A percentile compares a stretch with the other conserved stretches of the same genome.
These are phyloP conservation scores for Sebastes minor DNA, from an alignment of 2,797 vertebrate species.

Conservation along the genomic window DNA sequence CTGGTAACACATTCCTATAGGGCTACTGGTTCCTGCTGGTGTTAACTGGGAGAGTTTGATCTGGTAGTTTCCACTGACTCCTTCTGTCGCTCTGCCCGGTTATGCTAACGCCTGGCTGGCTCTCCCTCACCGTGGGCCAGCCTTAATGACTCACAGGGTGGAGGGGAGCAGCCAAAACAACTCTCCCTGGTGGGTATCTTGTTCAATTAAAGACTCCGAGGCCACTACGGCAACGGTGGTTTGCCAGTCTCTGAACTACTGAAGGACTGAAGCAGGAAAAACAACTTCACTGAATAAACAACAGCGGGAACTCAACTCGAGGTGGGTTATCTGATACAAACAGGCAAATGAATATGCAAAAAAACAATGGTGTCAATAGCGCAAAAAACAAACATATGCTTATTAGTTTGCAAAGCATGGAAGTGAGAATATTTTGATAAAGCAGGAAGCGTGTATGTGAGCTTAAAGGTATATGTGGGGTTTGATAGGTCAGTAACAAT, in stretches of 20 bases:
- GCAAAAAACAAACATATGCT: slow-evolving; percentile 53
- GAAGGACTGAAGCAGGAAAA: slow-evolving; percentile 39
- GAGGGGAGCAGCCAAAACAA: slow-evolving; percentile 56
- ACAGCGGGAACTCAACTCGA: slow-evolving; percentile 32
- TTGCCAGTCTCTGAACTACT: slow-evolving; percentile 33
- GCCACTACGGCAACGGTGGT: slow-evolving; percentile 16
- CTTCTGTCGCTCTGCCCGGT: slow-evolving; percentile 31
- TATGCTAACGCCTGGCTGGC: slow-evolving; percentile 55
- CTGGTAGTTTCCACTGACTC: slow-evolving; percentile 65
- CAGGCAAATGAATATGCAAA: slow-evolving; percentile 68
- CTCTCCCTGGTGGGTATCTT: slow-evolving; percentile 50
- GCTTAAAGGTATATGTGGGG: background rate
- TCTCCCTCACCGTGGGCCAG: slow-evolving; percentile 47
- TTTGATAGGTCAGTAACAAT: slow-evolving; percentile 36
- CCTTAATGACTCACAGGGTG: slow-evolving; percentile 55
- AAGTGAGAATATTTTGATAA: slow-evolving; percentile 14
- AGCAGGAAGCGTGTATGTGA: background rate
- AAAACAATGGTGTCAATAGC: slow-evolving; percentile 40
- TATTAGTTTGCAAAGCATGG: slow-evolving; percentile 36
- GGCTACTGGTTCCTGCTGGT: slow-evolving; percentile 39
- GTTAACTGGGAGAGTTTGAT: slow-evolving; percentile 57
- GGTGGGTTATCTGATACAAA: slow-evolving; percentile 57
- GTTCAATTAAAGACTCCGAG: slow-evolving; percentile 57
- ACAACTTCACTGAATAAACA: slow-evolving; percentile 49
- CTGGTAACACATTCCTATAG: slow-evolving; percentile 37